A percentile compares a stretch with the other conserved stretches of the same genome.
Conservation (phyloP, 2,113 vertebrate species). For the Daubentonia madagascariensis region DNA sequence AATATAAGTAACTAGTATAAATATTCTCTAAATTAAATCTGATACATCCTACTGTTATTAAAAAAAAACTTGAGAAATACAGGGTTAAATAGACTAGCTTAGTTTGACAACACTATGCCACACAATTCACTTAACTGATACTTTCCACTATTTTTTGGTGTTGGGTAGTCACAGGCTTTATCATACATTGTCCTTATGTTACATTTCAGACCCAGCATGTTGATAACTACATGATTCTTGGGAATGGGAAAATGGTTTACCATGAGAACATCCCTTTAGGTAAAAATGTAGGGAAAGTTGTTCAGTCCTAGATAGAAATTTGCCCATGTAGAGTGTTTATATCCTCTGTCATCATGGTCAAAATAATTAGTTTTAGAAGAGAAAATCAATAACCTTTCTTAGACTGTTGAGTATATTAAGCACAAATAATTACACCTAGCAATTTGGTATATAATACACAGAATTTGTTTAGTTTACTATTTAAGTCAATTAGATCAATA, state of each 20-base stretch:
- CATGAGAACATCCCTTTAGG: not conserved
- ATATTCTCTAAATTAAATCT: not conserved
- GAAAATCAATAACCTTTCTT: not conserved
- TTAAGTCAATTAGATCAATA: not conserved
- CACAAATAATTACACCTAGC: not conserved
- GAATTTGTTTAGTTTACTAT: not conserved
- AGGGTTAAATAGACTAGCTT: not conserved
- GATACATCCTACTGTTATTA: not conserved
- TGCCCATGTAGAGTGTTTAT: not conserved
- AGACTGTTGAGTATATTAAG: not conserved
- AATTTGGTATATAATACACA: not conserved
- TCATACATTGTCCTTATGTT: not conserved
- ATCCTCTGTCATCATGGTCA: not conserved
- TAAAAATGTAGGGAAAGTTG: not conserved
- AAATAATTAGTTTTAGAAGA: not conserved
- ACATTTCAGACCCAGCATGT: not conserved
- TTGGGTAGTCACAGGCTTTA: not conserved
- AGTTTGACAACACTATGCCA: not conserved
- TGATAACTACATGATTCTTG: not conserved
- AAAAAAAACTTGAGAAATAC: not conserved
- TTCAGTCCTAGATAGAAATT: not conserved
- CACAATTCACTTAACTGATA: not conserved
- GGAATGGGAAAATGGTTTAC: not conserved
- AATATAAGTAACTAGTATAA: not conserved
- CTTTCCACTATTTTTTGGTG: not conserved